Evolutionary conservation across 2,888 invertebrate species (phyloP).

Genomic region (Maniola hyperantus): DNA sequence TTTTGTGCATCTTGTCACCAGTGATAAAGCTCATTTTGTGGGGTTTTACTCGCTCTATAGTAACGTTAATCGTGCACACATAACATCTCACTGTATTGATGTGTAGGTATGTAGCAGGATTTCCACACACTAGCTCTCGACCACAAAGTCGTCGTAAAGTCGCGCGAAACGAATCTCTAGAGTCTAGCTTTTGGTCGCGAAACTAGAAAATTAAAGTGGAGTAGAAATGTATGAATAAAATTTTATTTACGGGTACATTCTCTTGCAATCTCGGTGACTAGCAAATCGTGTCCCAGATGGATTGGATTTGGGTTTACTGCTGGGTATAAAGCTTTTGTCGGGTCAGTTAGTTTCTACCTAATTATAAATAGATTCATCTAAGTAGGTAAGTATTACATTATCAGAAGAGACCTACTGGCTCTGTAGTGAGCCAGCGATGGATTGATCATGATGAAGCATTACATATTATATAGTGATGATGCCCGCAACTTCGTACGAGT

Average conservation of each 20-base stretch:
- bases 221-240: conserved; percentile 20
- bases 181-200: conserved; percentile 26
- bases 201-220: conserved; percentile 30
- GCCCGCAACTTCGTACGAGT: too few relatives aligned
- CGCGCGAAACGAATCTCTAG: conserved; percentile 44
- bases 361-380: too few relatives aligned
- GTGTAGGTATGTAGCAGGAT: conserved; percentile 20
- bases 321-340: background rate
- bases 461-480: too few relatives aligned
- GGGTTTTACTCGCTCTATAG: background rate
- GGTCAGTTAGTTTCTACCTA: background rate
- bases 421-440: background rate
- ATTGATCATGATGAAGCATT: too few relatives aligned
- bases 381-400: too few relatives aligned
- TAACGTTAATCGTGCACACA: background rate
- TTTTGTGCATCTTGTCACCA: too few relatives aligned
- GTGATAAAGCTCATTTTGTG: background rate
- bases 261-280: background rate
- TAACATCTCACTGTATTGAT: background rate
- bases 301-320: background rate
- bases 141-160: conserved; percentile 50
- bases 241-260: background rate
- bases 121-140: conserved; percentile 40
- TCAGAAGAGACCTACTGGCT: too few relatives aligned
- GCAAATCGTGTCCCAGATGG: background rate